phyloP scores from a whole-genome alignment of 1,140 invertebrate species.

The Zaprionus davidi region DNA sequence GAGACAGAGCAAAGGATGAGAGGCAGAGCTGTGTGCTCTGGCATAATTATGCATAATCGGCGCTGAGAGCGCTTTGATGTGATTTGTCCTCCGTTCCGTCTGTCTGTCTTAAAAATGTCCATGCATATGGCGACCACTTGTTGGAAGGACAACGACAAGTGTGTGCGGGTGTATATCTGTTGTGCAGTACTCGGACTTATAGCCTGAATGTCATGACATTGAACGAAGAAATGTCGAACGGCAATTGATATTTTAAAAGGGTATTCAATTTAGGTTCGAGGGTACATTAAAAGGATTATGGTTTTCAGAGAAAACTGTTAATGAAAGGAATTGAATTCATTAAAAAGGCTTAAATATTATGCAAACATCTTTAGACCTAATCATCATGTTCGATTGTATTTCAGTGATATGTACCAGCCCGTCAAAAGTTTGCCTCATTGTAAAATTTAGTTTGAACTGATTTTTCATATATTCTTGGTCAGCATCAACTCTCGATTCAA shows the following conservation, averaged over 20 bases:
- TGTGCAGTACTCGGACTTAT: background rate
- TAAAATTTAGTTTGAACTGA: too few species aligned
- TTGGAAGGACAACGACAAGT: slow-evolving; percentile 45
- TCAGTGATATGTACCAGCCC: too few species aligned
- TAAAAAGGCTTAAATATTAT: background rate
- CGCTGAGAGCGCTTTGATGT: slow-evolving; percentile 67
- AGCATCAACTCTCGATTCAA: too few species aligned
- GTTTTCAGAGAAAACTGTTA: background rate
- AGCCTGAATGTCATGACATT: slow-evolving; percentile 63
- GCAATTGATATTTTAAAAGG: slow-evolving; percentile 19
- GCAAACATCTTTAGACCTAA: too few species aligned
- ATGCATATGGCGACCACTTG: slow-evolving; percentile 62
- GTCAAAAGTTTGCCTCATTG: too few species aligned
- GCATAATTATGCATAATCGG: slow-evolving; percentile 78
- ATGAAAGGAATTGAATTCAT: background rate
- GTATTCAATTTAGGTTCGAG: slow-evolving; percentile 4
- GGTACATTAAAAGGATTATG: background rate
- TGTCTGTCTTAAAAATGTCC: slow-evolving; percentile 28
- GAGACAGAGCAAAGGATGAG: background rate
- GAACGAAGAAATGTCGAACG: slow-evolving; percentile 12
- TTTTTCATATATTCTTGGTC: too few species aligned
- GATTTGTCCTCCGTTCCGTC: slow-evolving; percentile 41
- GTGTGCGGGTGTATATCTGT: slow-evolving; percentile 1
- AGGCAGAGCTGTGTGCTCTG: slow-evolving; percentile 28
- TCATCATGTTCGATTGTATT: too few species aligned